Percentiles rank a stretch among this genome's conserved stretches.
These are phyloP conservation scores for Oenanthe melanoleuca DNA, from an alignment of 2,113 vertebrate genomes.

Conservation along the genomic window DNA sequence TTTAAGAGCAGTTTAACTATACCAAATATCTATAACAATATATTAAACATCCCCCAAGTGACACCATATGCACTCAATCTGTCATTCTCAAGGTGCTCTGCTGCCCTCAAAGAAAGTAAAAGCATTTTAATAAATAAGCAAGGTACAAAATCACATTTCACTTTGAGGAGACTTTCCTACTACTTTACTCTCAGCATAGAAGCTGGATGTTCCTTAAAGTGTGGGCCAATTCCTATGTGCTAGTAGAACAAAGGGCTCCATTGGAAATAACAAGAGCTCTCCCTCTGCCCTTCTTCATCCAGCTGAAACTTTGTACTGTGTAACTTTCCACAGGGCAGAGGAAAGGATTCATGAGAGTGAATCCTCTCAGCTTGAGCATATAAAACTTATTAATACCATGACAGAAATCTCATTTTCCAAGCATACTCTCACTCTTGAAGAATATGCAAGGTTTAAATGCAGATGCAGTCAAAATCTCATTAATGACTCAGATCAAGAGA, in stretches of 20 bases:
- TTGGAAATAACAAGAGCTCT: not conserved
- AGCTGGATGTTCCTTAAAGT: not conserved
- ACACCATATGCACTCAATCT: not conserved
- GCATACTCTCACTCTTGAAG: not conserved
- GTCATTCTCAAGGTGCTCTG: not conserved
- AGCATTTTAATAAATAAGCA: not conserved
- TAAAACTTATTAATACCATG: conserved; percentile 25
- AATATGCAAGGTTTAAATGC: conserved; percentile 26
- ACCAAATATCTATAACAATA: not conserved
- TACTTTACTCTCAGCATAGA: not conserved
- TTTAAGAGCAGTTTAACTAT: not conserved
- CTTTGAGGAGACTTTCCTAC: not conserved
- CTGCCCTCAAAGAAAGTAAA: not conserved
- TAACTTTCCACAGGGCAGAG: not conserved
- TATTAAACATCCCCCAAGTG: not conserved
- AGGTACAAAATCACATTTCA: not conserved
- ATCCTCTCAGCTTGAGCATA: not conserved
- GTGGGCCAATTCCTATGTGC: not conserved
- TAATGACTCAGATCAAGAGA: conserved; percentile 59
- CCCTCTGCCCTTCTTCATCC: not conserved
- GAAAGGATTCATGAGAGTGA: not conserved
- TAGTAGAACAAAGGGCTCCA: not conserved
- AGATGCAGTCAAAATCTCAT: conserved; percentile 42
- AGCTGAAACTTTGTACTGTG: not conserved
- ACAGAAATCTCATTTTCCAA: conserved; percentile 50